Evolutionary conservation across 1,140 invertebrate genomes (phyloP), one percentile per base, ranked within the genome.

Genomic region (Anastrepha ludens): DNA sequence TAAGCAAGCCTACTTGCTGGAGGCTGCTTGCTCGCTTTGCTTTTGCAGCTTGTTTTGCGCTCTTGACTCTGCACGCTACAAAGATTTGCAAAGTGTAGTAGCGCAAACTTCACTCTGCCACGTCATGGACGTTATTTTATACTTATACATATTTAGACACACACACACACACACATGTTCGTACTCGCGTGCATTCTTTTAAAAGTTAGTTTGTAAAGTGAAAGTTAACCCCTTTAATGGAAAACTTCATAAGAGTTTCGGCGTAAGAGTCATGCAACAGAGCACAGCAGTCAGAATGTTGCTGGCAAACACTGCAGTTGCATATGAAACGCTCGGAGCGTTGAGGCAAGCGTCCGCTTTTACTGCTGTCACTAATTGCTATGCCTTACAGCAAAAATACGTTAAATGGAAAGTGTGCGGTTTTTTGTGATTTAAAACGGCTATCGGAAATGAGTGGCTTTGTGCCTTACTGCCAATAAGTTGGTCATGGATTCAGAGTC

Each of bases 181-280:
- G 50, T 55, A 55, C 50, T 8, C 11, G 11, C 11, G 50, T 74
- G 39, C 67, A 41, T 74, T 74, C 5, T 70, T 74, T 44, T 74
- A 74, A 74, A 74, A 74, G 11, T 74, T 74, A 17, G 67, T 74
- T 74, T 74, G 67, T 74, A 74, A 74, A 81, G 74, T 81, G 74
- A 81, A 81, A 81, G 74, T 81, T 17, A 81, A 81, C 74, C 74
- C 74, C 20, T 81, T 81, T 55, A 29, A 81, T 81, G 47, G 44
- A 81, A 50, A 81, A 81, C 74, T 81, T 81, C 74, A 81, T 81
- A 81, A 81, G 74, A 81, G 74, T 55, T 50, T 81, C 15, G 29
- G 17, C 55, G 74, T 9, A 55, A 9, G 47, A 55, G 60, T 62
- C 60, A 62, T 13, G 60, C 60, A 62, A 58, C 55, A 58, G 65